Evolutionary conservation across 2,888 invertebrate genomes (phyloP).

Genomic region (Acanthosoma haemorrhoidale): DNA sequence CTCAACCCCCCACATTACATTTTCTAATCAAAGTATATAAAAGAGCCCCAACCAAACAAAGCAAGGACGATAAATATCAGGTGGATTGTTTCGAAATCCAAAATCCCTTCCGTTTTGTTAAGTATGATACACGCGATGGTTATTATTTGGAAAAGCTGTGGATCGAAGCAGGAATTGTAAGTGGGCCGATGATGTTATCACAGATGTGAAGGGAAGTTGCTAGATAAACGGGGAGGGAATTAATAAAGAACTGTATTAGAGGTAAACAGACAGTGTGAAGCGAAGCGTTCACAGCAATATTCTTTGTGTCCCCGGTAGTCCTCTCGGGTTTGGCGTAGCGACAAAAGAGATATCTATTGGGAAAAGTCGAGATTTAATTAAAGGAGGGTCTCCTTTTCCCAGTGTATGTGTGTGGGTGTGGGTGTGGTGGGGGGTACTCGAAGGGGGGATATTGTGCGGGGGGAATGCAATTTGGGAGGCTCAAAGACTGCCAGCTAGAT

Average conservation of each 20-base stretch:
- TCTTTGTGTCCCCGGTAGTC: conserved; percentile 13
- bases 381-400: conserved; percentile 24
- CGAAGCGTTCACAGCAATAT: conserved; percentile 36
- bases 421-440: neutral
- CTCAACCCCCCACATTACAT: too few relatives aligned
- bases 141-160: neutral
- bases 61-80: too few relatives aligned
- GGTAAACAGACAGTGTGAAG: conserved; percentile 34
- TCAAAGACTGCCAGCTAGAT: conserved; percentile 29
- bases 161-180: neutral
- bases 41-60: too few relatives aligned
- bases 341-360: conserved; percentile 38
- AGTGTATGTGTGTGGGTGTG: neutral
- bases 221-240: conserved; percentile 16
- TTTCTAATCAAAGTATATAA: too few relatives aligned
- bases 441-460: conserved; percentile 26
- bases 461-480: conserved; percentile 37
- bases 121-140: too few relatives aligned
- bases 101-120: too few relatives aligned
- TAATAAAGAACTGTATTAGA: conserved; percentile 36
- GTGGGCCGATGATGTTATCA: neutral
- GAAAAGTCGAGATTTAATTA: conserved; percentile 38
- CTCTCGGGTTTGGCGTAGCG: conserved; percentile 17
- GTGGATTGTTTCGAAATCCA: too few relatives aligned
- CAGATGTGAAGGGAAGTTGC: neutral